phyloP scores from a whole-genome alignment of 2,888 invertebrate genomes.

The Tuberolachnus salignus region DNA sequence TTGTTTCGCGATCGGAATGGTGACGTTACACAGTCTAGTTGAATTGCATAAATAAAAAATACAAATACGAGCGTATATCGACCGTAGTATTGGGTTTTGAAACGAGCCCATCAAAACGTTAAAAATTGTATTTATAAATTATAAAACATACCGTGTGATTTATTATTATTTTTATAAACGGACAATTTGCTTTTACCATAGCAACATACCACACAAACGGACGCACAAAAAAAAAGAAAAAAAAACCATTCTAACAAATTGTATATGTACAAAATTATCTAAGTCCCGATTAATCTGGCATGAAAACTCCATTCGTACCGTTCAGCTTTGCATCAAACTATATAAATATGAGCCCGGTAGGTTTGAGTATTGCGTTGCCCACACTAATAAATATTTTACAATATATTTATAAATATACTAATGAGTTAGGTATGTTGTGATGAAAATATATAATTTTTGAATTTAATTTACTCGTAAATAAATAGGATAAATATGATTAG shows the following conservation, averaged over 20 bases:
- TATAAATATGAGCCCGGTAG: not conserved
- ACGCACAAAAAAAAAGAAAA: slow-evolving; percentile 32
- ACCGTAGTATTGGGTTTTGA: slow-evolving; percentile 22
- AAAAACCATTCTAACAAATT: not conserved
- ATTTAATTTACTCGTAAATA: slow-evolving; percentile 6
- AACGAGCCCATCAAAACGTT: not conserved
- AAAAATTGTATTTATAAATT: not conserved
- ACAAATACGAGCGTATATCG: no score
- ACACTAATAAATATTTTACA: not conserved
- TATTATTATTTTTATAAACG: not conserved
- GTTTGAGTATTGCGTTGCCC: not conserved
- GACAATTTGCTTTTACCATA: not conserved
- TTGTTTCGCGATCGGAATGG: no score
- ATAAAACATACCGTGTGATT: not conserved
- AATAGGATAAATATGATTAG: slow-evolving; percentile 29
- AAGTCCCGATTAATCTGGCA: not conserved
- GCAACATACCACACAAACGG: slow-evolving; percentile 28
- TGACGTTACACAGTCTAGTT: no score
- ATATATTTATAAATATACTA: not conserved
- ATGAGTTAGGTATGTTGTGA: not conserved
- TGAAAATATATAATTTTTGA: not conserved
- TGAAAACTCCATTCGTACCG: slow-evolving; percentile 7
- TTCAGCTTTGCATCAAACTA: not conserved
- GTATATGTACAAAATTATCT: slow-evolving; percentile 15
- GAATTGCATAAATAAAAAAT: no score